Base-by-base conservation (phyloP, 2,888 invertebrate genomes). In the Priocnemis perturbator region DNA sequence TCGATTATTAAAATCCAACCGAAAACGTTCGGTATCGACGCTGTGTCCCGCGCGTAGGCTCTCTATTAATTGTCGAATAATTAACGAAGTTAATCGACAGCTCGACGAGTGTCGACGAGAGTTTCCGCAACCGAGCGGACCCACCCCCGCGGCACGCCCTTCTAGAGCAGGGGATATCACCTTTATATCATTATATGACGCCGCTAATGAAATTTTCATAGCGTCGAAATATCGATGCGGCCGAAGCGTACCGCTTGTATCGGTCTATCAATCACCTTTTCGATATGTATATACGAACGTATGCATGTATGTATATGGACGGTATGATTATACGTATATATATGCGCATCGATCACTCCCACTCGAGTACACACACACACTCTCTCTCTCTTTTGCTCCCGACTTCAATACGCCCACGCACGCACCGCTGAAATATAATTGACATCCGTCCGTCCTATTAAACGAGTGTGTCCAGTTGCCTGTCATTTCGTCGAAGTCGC, bases 51-150 rank as follows among this genome's bases (percentile, higher is more conserved):
- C 75, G 67, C 59, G 72, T 76, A 76, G 73, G 76, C 81, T 64
- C 65, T 65, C 67, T 76, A 81, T 83, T 81, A 79, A 81, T 82
- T 78, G 82, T 79, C 81, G 81, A 84, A 85, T 87, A 83, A 85
- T 84, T 85, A 86, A 87, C 83, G 82, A 86, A 83, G 82, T 87
- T 86, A 86, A 87, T 87, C 85, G 87, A 85, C 83, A 85, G 81
- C 79, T 81, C 80, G 82, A 82, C 83, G 86, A 83, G 80, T 83
- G 83, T 82, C 81, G 82, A 79, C 81, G 78, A 79, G 37, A 37
- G 78, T 65, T 74, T 68, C 72, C 69, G 59, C 80, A 60, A 72
- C 73, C 74, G 67, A 64, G 61, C 71, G 56, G 56, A 14, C 50
- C 17, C 50, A 1, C 37, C 14, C 37, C 37, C 37, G 37, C 64